phyloP scores from a whole-genome alignment of 2,888 invertebrate genomes.

The Sminthurides aquaticus region DNA sequence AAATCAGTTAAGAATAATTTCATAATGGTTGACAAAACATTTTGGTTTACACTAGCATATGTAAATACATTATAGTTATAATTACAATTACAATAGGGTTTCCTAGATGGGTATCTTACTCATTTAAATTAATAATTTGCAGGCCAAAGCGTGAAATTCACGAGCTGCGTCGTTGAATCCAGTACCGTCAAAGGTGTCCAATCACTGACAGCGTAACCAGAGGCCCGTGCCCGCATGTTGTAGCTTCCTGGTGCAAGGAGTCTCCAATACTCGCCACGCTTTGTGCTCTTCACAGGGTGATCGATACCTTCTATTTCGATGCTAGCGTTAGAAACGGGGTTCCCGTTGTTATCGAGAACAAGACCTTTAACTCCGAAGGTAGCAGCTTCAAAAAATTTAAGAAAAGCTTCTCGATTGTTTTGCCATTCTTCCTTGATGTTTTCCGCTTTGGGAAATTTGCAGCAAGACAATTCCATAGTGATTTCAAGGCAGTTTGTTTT shows the following conservation, averaged over 20 bases:
- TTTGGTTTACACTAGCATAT: no score
- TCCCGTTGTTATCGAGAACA: slow-evolving; percentile 54
- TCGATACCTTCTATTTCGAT: slow-evolving; percentile 66
- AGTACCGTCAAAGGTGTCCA: no score
- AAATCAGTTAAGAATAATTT: no score
- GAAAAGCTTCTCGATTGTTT: slow-evolving; percentile 73
- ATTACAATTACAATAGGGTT: no score
- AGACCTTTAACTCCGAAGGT: slow-evolving; percentile 65
- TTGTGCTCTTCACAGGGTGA: slow-evolving; percentile 70
- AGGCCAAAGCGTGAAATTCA: no score
- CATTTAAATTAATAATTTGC: no score
- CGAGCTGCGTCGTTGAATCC: no score
- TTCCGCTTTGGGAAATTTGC: slow-evolving; percentile 74
- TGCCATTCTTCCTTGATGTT: slow-evolving; percentile 72
- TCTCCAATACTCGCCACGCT: slow-evolving; percentile 88
- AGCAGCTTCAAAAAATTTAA: slow-evolving; percentile 74
- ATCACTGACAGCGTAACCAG: no score
- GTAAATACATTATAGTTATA: no score
- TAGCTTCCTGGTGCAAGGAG: slow-evolving; percentile 82
- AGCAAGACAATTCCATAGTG: slow-evolving; percentile 92
- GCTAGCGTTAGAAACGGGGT: slow-evolving; percentile 64
- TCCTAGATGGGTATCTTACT: no score
- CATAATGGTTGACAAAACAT: no score
- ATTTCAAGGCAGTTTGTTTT: slow-evolving; percentile 93
- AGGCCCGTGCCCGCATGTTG: slow-evolving; percentile 62